Evolutionary conservation across 1,140 invertebrate species (phyloP).

Genomic region (Propsilocerus akamusi): DNA sequence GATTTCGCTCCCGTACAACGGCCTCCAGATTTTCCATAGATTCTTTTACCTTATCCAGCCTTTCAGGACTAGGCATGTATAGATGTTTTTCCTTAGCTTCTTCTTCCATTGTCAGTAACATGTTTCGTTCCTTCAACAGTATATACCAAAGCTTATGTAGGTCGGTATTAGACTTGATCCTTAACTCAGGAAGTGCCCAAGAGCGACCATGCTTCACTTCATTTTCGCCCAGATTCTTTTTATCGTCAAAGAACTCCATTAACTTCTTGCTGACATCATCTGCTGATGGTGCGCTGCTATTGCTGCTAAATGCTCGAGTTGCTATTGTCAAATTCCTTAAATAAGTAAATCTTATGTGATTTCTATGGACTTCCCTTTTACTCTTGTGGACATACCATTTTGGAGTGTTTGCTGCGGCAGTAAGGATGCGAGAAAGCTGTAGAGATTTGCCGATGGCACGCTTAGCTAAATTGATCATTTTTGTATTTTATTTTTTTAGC

Average conservation of each 20-base stretch:
- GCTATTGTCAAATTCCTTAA: too few species aligned
- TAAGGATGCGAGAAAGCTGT: too few species aligned
- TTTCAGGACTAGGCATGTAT: conserved; percentile 85
- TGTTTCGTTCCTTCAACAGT: conserved; percentile 89
- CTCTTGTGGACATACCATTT: too few species aligned
- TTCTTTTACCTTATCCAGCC: conserved; percentile 86
- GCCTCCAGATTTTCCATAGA: conserved; percentile 91
- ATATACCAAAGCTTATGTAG: conserved; percentile 97
- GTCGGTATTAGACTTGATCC: conserved; percentile 90
- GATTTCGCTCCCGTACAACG: conserved; percentile 83
- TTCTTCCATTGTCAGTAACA: conserved; percentile 92
- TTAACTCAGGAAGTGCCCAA: conserved; percentile 80
- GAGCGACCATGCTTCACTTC: conserved; percentile 69
- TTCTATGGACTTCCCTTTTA: too few species aligned
- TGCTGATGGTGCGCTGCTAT: too few species aligned
- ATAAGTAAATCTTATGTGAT: too few species aligned
- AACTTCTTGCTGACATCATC: conserved; percentile 15
- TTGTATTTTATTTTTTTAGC: too few species aligned
- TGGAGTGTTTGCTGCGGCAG: too few species aligned
- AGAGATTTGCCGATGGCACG: too few species aligned
- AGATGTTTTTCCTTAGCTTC: conserved; percentile 33
- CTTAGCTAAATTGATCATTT: too few species aligned
- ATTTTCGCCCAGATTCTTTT: conserved; percentile 65
- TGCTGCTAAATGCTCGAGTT: too few species aligned
- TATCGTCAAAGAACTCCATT: conserved; percentile 87